Evolutionary conservation across 2,113 vertebrate species (phyloP).

Genomic region (Melanerpes aurifrons): DNA sequence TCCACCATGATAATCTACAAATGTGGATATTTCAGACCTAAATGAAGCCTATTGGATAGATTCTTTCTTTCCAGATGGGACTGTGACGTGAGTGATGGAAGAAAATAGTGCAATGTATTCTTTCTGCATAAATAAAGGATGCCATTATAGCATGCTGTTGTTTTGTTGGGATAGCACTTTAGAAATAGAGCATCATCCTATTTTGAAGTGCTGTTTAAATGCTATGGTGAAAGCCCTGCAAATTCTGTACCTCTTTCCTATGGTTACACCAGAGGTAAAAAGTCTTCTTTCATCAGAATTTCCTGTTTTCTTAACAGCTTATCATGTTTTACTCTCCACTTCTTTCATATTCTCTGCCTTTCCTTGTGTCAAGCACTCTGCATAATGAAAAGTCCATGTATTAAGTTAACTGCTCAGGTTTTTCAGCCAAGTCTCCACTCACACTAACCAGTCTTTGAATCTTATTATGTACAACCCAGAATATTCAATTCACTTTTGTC

Average conservation of each 20-base stretch:
- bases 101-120: not conserved
- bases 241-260: not conserved
- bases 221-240: not conserved
- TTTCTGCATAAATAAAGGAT: not conserved
- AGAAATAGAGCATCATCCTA: not conserved
- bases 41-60: not conserved
- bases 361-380: not conserved
- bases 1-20: not conserved
- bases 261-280: not conserved
- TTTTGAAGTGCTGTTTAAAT: not conserved
- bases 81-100: not conserved
- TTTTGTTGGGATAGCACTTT: not conserved
- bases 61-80: not conserved
- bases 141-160: not conserved
- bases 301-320: not conserved
- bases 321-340: not conserved
- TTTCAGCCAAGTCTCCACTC: not conserved
- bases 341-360: not conserved
- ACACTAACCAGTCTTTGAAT: not conserved
- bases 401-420: not conserved
- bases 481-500: not conserved
- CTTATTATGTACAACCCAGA: not conserved
- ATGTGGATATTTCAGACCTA: not conserved
- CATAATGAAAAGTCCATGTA: not conserved
- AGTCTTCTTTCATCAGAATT: not conserved